Percentiles rank a stretch among this genome's conserved stretches.
phyloP scores from a whole-genome alignment of 2,888 invertebrate genomes.

The Conomelus anceps region DNA sequence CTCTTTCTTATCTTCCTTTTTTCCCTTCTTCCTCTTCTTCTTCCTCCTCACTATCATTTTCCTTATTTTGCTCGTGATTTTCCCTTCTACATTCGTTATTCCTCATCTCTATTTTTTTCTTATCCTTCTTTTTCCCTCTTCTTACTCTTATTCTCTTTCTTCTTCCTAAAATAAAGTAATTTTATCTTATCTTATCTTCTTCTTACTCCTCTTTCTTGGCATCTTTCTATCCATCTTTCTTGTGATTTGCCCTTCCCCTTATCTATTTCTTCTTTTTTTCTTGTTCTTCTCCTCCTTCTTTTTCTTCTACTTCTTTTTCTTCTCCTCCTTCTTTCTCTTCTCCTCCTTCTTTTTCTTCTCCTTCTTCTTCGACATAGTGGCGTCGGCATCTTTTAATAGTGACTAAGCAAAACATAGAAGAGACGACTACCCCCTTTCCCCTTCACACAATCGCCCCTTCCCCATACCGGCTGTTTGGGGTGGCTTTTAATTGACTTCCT shows the following conservation, averaged over 20 bases:
- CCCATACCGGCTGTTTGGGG: background rate
- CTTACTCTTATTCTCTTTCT: background rate
- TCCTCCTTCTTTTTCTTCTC: background rate
- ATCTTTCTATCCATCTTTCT: no score
- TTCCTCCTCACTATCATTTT: no score
- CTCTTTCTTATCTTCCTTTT: no score
- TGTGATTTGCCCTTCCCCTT: no score
- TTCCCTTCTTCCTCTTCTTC: no score
- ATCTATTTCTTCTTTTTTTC: no score
- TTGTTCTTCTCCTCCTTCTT: background rate
- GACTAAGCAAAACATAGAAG: conserved; percentile 12
- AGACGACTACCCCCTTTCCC: background rate
- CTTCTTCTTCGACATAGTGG: background rate
- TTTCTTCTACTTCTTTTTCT: background rate
- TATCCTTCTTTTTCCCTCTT: background rate
- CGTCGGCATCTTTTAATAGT: background rate
- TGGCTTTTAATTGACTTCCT: background rate
- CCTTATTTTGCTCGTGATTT: no score
- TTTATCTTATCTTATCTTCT: background rate
- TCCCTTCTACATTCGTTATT: background rate
- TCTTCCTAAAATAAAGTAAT: no score
- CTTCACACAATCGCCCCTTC: background rate
- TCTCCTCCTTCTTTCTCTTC: background rate
- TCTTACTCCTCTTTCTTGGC: background rate
- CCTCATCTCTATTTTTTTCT: background rate